Base-by-base conservation (phyloP, 1,140 invertebrate species). In the Branchinecta lindahli region DNA sequence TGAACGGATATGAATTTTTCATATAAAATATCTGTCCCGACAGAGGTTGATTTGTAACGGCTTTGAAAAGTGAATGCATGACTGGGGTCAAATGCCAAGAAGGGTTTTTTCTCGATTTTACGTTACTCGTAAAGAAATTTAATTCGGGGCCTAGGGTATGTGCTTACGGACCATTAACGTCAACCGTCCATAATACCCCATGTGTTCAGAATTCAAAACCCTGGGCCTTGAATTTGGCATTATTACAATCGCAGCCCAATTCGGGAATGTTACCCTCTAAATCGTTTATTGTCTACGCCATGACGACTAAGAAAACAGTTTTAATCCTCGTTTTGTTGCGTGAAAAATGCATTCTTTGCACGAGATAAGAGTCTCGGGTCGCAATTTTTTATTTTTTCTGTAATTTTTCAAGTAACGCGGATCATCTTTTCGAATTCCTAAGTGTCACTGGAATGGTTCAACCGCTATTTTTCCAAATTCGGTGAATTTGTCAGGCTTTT, bases 1-100 rank as follows among this genome's bases (percentile, higher is more conserved):
- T 33, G 52, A 61, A 61, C 52, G 18, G 52, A 61, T 61, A 61
- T 61, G 52, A 61, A 61, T 61, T 61, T 61, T 61, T 61, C 52
- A 61, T 61, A 61, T 15, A 61, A 61, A 15, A 61, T 20, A 15
- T 61, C 52, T 61, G 12, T 61, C 18, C 52, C 18, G 52, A 61
- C 12, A 61, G 18, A 61, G 52, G 52, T 20, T 61, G 52, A 12
- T 15, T 61, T 61, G 12, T 33, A 33, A 33, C 33, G 33, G 33
- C 33, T 33, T 33, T 33, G 33, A 33, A 33, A 61, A 61, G 12
- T 12, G 12, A 61, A 61, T 61, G 18, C 12, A 20, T 20, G 18
- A 61, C 18, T 12, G 52, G 52, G 52, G 12, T 20, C 12, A 61
- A 61, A 61, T 61, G 52, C 52, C 52, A 61, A 33, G 33, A 33